Percentiles rank a stretch among this genome's conserved stretches.
Conservation (phyloP, 2,888 invertebrate species). For the Siphlonurus alternatus region DNA sequence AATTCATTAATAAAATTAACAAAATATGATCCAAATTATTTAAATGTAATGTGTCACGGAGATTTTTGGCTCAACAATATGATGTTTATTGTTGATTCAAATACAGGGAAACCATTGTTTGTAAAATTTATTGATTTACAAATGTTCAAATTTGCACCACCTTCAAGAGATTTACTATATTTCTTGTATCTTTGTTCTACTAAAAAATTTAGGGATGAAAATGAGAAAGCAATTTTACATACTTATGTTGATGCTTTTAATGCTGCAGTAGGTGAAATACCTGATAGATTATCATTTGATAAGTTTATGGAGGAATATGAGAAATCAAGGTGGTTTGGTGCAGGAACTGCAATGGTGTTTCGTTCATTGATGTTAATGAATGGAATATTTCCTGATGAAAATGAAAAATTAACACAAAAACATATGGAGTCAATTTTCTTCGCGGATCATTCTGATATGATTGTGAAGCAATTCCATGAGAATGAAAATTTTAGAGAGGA, state of each 20-base stretch:
- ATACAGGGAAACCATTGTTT: neutral
- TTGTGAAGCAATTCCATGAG: neutral
- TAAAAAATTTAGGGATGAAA: neutral
- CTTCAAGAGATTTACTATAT: neutral
- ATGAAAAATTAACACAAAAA: neutral
- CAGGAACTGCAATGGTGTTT: neutral
- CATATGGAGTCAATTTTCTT: neutral
- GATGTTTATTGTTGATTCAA: neutral
- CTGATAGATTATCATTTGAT: neutral
- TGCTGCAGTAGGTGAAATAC: neutral
- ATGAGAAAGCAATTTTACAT: neutral
- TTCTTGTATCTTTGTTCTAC: neutral
- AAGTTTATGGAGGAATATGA: neutral
- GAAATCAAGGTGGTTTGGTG: neutral
- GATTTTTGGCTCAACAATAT: constrained; percentile 1
- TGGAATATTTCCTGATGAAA: neutral
- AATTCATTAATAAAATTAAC: neutral
- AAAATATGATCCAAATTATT: neutral
- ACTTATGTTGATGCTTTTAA: constrained; percentile 2
- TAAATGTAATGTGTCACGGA: neutral
- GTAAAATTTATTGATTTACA: neutral
- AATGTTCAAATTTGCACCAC: neutral
- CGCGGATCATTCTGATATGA: neutral
- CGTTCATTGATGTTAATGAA: neutral
- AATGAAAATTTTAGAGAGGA: neutral